These are phyloP conservation scores for Pangasius djambal DNA, from an alignment of 2,797 vertebrate species.

Conservation along the genomic window DNA sequence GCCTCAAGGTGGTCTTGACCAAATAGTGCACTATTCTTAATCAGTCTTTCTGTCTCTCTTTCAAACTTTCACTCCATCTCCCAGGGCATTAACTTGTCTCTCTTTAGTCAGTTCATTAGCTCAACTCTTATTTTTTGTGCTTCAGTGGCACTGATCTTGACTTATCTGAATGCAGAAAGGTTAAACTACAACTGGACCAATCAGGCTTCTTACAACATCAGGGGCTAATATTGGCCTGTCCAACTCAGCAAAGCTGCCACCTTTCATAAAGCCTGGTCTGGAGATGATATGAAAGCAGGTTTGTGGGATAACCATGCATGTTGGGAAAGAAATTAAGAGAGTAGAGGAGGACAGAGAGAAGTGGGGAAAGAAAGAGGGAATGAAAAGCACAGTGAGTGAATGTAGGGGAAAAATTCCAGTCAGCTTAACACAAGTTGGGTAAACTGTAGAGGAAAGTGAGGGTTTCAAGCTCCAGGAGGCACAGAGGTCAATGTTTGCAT, in stretches of 20 bases:
- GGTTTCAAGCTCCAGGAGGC: slow-evolving; percentile 43
- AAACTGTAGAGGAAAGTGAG: slow-evolving; percentile 48
- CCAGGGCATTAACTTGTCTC: slow-evolving; percentile 66
- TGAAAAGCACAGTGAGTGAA: slow-evolving; percentile 2
- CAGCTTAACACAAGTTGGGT: background rate
- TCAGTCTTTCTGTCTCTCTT: slow-evolving; percentile 65
- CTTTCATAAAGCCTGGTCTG: slow-evolving; percentile 47
- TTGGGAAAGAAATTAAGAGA: slow-evolving; percentile 27
- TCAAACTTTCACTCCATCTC: slow-evolving; percentile 40
- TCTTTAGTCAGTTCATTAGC: slow-evolving; percentile 73
- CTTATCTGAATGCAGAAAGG: slow-evolving; percentile 70
- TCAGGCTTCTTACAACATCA: slow-evolving; percentile 66
- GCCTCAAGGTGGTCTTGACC: slow-evolving; percentile 67
- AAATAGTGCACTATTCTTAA: slow-evolving; percentile 67
- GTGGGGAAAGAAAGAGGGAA: background rate
- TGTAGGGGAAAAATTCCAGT: background rate
- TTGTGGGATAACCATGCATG: background rate
- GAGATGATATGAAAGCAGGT: slow-evolving; percentile 7
- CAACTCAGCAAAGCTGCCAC: slow-evolving; percentile 80
- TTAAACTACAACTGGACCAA: slow-evolving; percentile 68
- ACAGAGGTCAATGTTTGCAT: slow-evolving; percentile 69
- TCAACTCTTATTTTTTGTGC: slow-evolving; percentile 36
- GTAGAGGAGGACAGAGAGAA: background rate
- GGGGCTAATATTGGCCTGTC: slow-evolving; percentile 72
- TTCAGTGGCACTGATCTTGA: slow-evolving; percentile 44